Evolutionary conservation across 1,140 invertebrate genomes (phyloP), one percentile per base, ranked within the genome.

Genomic region (Nylanderia fulva): DNA sequence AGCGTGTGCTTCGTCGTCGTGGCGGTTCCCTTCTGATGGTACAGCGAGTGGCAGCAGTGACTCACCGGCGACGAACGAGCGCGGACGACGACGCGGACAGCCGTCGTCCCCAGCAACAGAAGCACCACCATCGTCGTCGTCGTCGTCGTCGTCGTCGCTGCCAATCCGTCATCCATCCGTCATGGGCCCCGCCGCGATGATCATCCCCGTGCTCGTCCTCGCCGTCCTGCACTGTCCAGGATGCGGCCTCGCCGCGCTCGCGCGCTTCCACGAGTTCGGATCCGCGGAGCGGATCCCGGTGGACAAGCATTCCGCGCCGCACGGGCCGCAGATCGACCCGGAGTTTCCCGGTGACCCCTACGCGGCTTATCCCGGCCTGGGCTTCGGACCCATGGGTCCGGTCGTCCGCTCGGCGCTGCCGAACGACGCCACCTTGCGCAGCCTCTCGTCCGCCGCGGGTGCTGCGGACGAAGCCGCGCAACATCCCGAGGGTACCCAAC

Each of bases 321-420:
- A 92, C 27, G 91, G 91, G 21, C 89, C 92, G 6, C 89, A 83
- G 27, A 84, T 75, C 24, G 90, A 92, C 91, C 76, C 87, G 86
- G 90, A 91, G 21, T 68, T 93, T 15, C 88, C 92, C 0, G 33
- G 77, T 0, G 88, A 93, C 45, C 82, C 91, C 0, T 63, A 86
- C 9, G 74, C 91, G 1, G 90, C 93, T 0, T 94, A 94, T 79
- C 91, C 93, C 1, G 94, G 93, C 36, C 87, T 92, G 52, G 88
- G 86, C 39, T 95, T 95, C 68, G 94, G 94, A 0, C 93, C 93
- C 0, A 94, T 94, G 94, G 94, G 92, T 1, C 92, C 91, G 9
- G 85, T 92, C 52, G 86, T 87, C 68, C 83, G 90, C 33, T 84
- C 85, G 52, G 77, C 13, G 0, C 42, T 88, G 27, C 86, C 88